Evolutionary conservation across 2,888 invertebrate genomes (phyloP), one percentile per base, ranked within the genome.

Genomic region (Pseudeuparius sepicola): DNA sequence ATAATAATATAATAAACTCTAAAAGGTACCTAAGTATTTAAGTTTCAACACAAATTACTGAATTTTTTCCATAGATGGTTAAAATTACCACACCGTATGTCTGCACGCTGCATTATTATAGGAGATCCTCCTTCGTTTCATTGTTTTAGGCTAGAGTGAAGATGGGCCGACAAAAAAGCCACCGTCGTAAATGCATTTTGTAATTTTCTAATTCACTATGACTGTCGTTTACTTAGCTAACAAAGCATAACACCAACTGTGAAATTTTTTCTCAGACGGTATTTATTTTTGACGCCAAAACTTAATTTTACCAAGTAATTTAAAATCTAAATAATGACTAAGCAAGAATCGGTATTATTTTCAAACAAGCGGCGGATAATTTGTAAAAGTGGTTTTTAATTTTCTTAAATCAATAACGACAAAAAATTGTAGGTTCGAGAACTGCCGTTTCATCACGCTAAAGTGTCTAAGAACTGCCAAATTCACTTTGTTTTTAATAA

Each of bases 321-420:
- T 41, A 36, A 33, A 48, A 47, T 48, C 47, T 45, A 47, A 51
- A 53, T 48, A 50, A 48, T 53, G 53, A 53, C 49, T 45, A 42
- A 45, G 49, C 51, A 40, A 36, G 41, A 42, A 36, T 20, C 17
- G 35, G 41, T 44, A 44, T 45, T 45, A 42, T 43, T 48, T 46
- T 46, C 45, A 44, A 43, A 31, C 39, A 24, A 33, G 41, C 17
- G 45, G 44, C 44, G 39, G 41, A 46, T 43, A 50, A 44, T 48
- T 48, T 35, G 42, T 46, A 42, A 51, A 50, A 50, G 49, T 43
- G 48, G 46, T 42, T 52, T 50, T 51, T 52, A 53, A 51, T 51
- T 48, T 49, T 45, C 45, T 37, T 49, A 50, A 51, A 51, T 49
- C 50, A 50, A 52, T 49, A 48, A 45, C 37, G 40, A 29, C 42